A percentile compares a stretch with the other conserved stretches of the same genome.
Conservation (phyloP, 2,797 vertebrate genomes). For the Ctenopoma kingsleyae region DNA sequence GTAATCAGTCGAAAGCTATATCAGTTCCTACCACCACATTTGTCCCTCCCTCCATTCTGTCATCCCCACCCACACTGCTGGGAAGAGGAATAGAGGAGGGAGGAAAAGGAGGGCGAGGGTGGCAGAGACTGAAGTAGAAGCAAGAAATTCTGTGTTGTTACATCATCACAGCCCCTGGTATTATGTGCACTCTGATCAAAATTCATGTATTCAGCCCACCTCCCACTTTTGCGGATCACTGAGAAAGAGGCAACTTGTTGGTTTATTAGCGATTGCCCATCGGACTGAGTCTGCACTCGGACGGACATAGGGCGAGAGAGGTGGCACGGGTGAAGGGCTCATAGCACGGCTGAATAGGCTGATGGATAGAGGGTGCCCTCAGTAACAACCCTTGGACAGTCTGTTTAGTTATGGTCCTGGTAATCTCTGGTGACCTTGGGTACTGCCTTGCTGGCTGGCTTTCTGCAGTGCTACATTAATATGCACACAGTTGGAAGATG, state of each 20-base stretch:
- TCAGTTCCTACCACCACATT: neutral
- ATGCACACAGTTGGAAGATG: constrained; percentile 59
- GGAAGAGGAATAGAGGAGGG: constrained; percentile 19
- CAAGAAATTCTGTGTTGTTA: constrained; percentile 65
- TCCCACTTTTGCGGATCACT: constrained; percentile 46
- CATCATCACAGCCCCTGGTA: constrained; percentile 63
- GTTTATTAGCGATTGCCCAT: constrained; percentile 55
- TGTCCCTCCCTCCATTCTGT: constrained; percentile 8
- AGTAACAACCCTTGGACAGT: constrained; percentile 48
- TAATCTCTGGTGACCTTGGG: constrained; percentile 82
- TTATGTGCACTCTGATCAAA: constrained; percentile 56
- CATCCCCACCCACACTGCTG: constrained; percentile 46
- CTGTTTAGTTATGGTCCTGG: constrained; percentile 75
- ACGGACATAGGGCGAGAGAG: neutral
- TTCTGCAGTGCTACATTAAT: constrained; percentile 72
- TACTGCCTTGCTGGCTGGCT: constrained; percentile 59
- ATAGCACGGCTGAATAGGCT: constrained; percentile 13
- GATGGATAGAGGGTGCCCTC: constrained; percentile 36
- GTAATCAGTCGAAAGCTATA: constrained; percentile 16
- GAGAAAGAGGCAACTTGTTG: constrained; percentile 47
- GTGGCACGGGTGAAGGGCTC: constrained; percentile 9
- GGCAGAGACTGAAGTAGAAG: constrained; percentile 20
- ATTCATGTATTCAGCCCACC: constrained; percentile 64
- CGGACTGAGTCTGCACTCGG: constrained; percentile 10
- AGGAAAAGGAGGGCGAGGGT: neutral